Conservation (phyloP, 2,888 invertebrate species). For the Erynnis tages region DNA sequence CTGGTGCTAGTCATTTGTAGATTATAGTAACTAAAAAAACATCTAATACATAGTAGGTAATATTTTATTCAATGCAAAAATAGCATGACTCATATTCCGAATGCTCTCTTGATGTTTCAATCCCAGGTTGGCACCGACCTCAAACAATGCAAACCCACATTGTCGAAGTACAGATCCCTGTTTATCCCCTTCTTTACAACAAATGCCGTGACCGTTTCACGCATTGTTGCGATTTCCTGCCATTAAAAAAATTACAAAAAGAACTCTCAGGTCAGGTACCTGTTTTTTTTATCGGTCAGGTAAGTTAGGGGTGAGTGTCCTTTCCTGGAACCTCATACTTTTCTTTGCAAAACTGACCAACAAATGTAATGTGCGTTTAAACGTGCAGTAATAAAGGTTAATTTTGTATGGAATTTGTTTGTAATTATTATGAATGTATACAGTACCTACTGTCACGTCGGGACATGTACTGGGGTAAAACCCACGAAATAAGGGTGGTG, state of each 20-base stretch:
- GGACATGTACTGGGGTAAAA: conserved; percentile 35
- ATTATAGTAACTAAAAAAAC: too few species aligned
- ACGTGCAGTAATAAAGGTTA: not conserved
- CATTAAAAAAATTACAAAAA: conserved; percentile 47
- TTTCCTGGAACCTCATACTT: conserved; percentile 50
- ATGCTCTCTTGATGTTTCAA: conserved; percentile 24
- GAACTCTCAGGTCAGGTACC: conserved; percentile 59
- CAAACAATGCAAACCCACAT: conserved; percentile 19
- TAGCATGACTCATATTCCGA: conserved; percentile 12
- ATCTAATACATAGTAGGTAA: too few species aligned
- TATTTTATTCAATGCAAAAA: too few species aligned
- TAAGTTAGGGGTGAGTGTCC: conserved; percentile 51
- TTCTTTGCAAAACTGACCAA: conserved; percentile 42
- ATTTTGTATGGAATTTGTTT: not conserved
- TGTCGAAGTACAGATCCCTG: conserved; percentile 34
- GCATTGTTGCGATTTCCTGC: conserved; percentile 72
- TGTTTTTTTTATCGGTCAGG: conserved; percentile 55
- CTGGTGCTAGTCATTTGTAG: too few species aligned
- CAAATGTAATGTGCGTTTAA: conserved; percentile 13
- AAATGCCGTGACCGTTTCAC: conserved; percentile 47
- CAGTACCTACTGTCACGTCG: conserved; percentile 34
- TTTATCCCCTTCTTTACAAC: conserved; percentile 44
- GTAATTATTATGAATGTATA: conserved; percentile 18
- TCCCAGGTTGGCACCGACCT: conserved; percentile 21
- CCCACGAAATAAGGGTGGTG: conserved; percentile 28